Evolutionary conservation across 2,888 invertebrate species (phyloP), one percentile per base, ranked within the genome.

Genomic region (Zonitis immaculata): DNA sequence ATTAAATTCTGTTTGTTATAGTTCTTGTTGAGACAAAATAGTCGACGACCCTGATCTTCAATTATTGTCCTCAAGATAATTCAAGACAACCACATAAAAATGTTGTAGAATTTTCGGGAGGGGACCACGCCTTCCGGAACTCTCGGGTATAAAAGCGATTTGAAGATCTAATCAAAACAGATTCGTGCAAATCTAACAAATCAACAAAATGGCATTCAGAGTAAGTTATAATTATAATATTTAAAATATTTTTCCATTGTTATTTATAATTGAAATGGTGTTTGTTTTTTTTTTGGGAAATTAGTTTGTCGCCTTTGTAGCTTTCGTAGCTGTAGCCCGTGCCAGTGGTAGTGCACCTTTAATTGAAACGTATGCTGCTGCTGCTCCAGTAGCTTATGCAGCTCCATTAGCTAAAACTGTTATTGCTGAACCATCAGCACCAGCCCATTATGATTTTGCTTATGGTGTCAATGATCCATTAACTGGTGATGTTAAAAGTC

Each of bases 401-500:
- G 51, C 65, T 39, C 27, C 27, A 18, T 30, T 59, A 6, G 64
- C 68, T 25, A 58, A 66, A 52, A 59, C 61, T 22, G 56, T 53
- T 22, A 60, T 66, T 77, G 80, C 56, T 74, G 77, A 78, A 49
- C 79, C 47, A 66, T 73, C 69, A 52, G 80, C 80, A 25, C 76
- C 78, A 53, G 80, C 61, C 3, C 80, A 80, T 62, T 77, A 45
- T 22, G 18, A 48, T 51, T 69, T 62, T 46, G 65, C 66, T 35
- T 52, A 52, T 39, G 44, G 14, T n/a, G 52, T 52, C 8, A 16
- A 35, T 16, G 52, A 52, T 18, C 47, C 48, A 45, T 64, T 63
- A 50, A 80, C 80, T 52, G 80, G 80, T 5, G 80, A 81, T 64
- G 74, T 75, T 53, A 80, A 81, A 63, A 73, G 70, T 60, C 80